A percentile compares a stretch with the other conserved stretches of the same genome.
These are phyloP conservation scores for Gymnopithys bicolor DNA, from an alignment of 2,797 vertebrate species.

Conservation along the genomic window DNA sequence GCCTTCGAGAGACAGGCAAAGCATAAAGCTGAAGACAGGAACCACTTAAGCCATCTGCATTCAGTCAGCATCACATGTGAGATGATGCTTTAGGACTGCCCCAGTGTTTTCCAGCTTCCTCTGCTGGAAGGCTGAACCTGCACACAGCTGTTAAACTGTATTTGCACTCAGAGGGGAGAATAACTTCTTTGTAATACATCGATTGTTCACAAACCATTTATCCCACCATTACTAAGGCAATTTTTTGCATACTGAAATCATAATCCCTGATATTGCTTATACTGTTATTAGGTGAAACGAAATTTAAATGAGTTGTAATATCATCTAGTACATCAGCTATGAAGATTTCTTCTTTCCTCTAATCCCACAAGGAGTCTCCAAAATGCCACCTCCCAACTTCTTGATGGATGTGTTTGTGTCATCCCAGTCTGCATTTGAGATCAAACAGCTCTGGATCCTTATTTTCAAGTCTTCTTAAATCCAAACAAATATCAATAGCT, in stretches of 20 bases:
- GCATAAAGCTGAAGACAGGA: neutral
- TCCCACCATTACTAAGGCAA: neutral
- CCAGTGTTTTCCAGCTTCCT: neutral
- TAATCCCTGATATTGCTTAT: neutral
- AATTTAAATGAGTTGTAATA: neutral
- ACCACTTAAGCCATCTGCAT: slow-evolving; percentile 14
- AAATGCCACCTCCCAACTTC: neutral
- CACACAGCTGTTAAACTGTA: neutral
- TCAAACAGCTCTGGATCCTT: neutral
- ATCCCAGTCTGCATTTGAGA: neutral
- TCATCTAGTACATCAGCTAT: neutral
- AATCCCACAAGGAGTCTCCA: neutral
- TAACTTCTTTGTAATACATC: neutral
- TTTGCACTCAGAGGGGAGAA: neutral
- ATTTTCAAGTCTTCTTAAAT: neutral
- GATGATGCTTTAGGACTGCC: neutral
- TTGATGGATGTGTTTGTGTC: neutral
- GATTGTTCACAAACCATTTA: neutral
- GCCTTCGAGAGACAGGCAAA: neutral
- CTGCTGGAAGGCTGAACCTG: neutral
- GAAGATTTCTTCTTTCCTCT: neutral
- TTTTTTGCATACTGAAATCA: neutral
- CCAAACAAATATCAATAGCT: neutral
- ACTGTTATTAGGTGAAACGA: neutral
- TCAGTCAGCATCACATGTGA: slow-evolving; percentile 3